Evolutionary conservation across 2,888 invertebrate species (phyloP).

Genomic region (Camponotus fellah): DNA sequence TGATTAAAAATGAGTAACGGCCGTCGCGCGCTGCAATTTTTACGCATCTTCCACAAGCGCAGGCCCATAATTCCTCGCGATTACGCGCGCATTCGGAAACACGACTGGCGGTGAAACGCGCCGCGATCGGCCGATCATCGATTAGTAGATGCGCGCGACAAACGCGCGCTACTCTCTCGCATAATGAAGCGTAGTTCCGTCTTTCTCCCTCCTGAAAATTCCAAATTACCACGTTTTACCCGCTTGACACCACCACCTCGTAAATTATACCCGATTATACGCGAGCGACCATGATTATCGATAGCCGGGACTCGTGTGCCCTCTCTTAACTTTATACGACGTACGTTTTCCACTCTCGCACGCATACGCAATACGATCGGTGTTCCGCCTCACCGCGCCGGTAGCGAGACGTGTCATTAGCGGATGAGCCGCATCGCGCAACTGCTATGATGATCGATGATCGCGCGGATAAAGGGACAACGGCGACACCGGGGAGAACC

Average conservation of each 20-base stretch:
- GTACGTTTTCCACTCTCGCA: conserved; percentile 26
- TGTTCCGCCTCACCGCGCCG: conserved; percentile 21
- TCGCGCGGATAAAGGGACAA: conserved; percentile 37
- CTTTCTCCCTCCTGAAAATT: background rate
- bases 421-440: conserved; percentile 13
- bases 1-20: conserved; percentile 52
- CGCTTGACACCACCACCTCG: conserved; percentile 40
- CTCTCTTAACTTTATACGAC: conserved; percentile 22
- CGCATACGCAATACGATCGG: conserved; percentile 32
- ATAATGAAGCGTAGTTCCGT: background rate
- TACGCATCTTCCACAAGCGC: conserved; percentile 30
- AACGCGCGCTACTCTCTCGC: conserved; percentile 35
- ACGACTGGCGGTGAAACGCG: conserved; percentile 4
- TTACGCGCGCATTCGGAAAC: conserved; percentile 39
- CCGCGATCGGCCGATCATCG: conserved; percentile 17
- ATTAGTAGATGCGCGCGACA: conserved; percentile 41
- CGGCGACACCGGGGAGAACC: conserved; percentile 10
- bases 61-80: conserved; percentile 43
- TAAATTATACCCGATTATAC: conserved; percentile 48
- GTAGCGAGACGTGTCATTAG: conserved; percentile 53
- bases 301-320: conserved; percentile 9
- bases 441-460: conserved; percentile 34
- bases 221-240: conserved; percentile 41
- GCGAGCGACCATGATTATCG: conserved; percentile 48
- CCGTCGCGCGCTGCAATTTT: conserved; percentile 30